A percentile compares a stretch with the other conserved stretches of the same genome.
phyloP scores from a whole-genome alignment of 2,888 invertebrate genomes.

The Tetropium fuscum region DNA sequence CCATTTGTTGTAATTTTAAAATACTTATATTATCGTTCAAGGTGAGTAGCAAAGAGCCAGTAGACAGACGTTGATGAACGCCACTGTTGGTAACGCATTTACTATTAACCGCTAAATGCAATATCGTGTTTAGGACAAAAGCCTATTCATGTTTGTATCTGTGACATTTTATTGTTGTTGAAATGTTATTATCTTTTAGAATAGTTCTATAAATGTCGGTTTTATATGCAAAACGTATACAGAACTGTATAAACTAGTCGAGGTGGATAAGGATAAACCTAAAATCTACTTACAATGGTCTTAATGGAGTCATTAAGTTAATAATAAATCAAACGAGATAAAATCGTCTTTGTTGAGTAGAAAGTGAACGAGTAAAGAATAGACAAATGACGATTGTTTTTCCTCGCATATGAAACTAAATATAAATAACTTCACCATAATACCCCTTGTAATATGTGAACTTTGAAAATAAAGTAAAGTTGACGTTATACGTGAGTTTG shows the following conservation, averaged over 20 bases:
- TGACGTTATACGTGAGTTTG: too few species aligned
- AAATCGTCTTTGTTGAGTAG: constrained; percentile 12
- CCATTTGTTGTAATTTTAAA: too few species aligned
- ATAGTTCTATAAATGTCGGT: constrained; percentile 27
- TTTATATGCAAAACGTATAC: constrained; percentile 21
- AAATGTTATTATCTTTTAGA: constrained; percentile 28
- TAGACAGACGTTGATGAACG: too few species aligned
- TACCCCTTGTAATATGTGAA: too few species aligned
- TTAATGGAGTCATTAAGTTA: constrained; percentile 21
- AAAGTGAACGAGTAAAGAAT: background rate
- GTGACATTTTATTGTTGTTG: constrained; percentile 35
- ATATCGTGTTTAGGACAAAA: constrained; percentile 33
- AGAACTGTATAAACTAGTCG: constrained; percentile 12
- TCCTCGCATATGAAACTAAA: too few species aligned
- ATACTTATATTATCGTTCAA: too few species aligned
- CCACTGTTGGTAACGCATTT: constrained; percentile 19
- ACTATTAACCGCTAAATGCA: constrained; percentile 30
- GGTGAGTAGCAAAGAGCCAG: too few species aligned
- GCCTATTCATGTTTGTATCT: constrained; percentile 31
- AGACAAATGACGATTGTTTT: too few species aligned
- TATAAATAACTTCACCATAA: too few species aligned
- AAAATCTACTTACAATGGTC: constrained; percentile 12
- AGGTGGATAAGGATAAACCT: constrained; percentile 14
- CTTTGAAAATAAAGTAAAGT: too few species aligned
- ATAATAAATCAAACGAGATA: constrained; percentile 11